Percentiles rank a stretch among this genome's conserved stretches.
These are phyloP conservation scores for Dynastes maya DNA, from an alignment of 2,888 invertebrate genomes.

Conservation along the genomic window DNA sequence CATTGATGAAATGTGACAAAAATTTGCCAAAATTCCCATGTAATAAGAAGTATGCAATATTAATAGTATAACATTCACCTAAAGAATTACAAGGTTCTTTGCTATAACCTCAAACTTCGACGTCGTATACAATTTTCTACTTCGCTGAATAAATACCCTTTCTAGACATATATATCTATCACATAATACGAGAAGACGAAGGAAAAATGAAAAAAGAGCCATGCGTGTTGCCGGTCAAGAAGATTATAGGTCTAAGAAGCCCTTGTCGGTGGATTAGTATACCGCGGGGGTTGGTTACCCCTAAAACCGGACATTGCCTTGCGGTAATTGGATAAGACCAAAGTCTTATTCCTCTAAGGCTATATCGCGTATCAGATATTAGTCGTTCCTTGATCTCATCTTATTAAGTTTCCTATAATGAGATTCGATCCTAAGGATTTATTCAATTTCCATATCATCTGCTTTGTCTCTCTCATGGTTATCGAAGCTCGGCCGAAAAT, in stretches of 20 bases:
- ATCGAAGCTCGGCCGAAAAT: slow-evolving; percentile 4
- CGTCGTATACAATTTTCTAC: no score
- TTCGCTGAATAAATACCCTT: no score
- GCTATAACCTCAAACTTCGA: no score
- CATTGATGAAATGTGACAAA: no score
- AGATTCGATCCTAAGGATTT: slow-evolving; percentile 52
- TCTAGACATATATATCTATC: no score
- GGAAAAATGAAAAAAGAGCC: slow-evolving; percentile 25
- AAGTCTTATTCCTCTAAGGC: slow-evolving; percentile 61
- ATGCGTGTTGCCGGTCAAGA: slow-evolving; percentile 41
- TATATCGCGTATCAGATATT: slow-evolving; percentile 68
- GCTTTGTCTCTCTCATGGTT: slow-evolving; percentile 18
- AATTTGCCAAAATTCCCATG: no score
- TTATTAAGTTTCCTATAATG: slow-evolving; percentile 58
- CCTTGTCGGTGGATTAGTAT: slow-evolving; percentile 52
- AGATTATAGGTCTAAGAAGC: slow-evolving; percentile 48
- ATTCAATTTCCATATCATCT: slow-evolving; percentile 48
- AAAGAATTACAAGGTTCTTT: neutral
- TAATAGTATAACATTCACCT: neutral
- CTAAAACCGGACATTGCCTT: slow-evolving; percentile 63
- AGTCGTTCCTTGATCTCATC: slow-evolving; percentile 58
- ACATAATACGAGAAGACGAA: neutral
- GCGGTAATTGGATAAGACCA: slow-evolving; percentile 68
- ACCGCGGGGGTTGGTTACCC: slow-evolving; percentile 65
- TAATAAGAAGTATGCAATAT: neutral